phyloP scores from a whole-genome alignment of 37 sponge, comb jelly and placozoan genomes.

The Beroe ovata region DNA sequence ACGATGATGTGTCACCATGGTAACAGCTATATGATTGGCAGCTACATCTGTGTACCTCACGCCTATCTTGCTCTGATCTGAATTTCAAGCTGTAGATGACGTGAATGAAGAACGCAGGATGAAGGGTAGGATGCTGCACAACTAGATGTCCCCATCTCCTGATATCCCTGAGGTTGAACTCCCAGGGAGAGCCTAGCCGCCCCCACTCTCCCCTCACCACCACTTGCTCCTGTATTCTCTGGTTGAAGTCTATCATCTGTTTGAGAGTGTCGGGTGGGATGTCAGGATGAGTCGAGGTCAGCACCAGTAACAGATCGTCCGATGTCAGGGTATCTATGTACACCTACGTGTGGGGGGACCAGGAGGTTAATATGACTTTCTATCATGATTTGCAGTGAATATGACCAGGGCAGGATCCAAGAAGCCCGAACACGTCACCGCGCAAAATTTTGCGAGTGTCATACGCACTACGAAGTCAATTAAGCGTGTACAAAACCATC shows the following conservation, averaged over 20 bases:
- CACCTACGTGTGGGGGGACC: constrained; percentile 73
- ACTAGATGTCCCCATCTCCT: constrained; percentile 94
- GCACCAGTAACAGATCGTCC: constrained; percentile 78
- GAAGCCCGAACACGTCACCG: too few relatives aligned
- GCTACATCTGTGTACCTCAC: constrained; percentile 69
- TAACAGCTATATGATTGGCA: too few relatives aligned
- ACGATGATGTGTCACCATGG: too few relatives aligned
- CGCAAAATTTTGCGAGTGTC: neutral
- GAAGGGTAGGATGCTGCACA: neutral
- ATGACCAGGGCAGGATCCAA: too few relatives aligned
- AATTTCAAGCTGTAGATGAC: constrained; percentile 72
- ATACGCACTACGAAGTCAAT: neutral
- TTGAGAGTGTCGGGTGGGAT: constrained; percentile 68
- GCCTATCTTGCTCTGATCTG: constrained; percentile 49
- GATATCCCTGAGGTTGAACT: constrained; percentile 94
- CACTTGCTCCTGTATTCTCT: neutral
- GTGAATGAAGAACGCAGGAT: constrained; percentile 76
- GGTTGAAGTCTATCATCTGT: constrained; percentile 82
- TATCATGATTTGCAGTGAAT: too few relatives aligned
- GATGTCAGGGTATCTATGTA: constrained; percentile 75
- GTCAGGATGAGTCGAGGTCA: constrained; percentile 70
- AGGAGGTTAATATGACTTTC: too few relatives aligned
- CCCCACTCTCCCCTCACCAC: neutral
- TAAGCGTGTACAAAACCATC: neutral
- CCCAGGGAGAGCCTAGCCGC: constrained; percentile 71